These are phyloP conservation scores for Rhagoletis pomonella DNA, from an alignment of 1,140 invertebrate genomes.

Conservation along the genomic window DNA sequence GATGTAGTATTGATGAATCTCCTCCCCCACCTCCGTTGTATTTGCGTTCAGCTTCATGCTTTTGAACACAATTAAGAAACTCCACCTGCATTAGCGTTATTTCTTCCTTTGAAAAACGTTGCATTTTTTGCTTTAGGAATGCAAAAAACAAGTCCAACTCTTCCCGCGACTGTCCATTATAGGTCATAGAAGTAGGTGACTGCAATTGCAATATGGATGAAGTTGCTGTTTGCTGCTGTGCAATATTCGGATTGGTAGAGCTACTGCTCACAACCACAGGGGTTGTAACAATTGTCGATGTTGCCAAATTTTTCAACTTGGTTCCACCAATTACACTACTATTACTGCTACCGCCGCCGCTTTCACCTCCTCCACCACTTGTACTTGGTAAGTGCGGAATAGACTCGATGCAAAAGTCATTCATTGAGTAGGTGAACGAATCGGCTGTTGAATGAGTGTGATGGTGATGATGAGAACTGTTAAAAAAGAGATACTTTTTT, in stretches of 20 bases:
- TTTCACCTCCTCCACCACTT: constrained; percentile 1
- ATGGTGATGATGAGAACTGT: neutral
- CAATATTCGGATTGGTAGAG: constrained; percentile 11
- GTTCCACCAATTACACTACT: constrained; percentile 55
- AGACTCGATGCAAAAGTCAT: constrained; percentile 56
- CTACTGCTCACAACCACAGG: constrained; percentile 36
- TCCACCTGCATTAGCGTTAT: constrained; percentile 72
- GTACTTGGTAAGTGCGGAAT: constrained; percentile 22
- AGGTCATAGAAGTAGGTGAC: neutral
- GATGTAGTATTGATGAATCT: constrained; percentile 35
- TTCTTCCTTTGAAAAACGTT: constrained; percentile 68
- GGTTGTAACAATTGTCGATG: constrained; percentile 54
- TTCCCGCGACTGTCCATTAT: constrained; percentile 61
- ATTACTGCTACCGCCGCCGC: constrained; percentile 40
- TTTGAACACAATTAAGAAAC: constrained; percentile 70
- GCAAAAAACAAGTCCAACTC: constrained; percentile 71
- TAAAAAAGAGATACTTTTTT: constrained; percentile 3
- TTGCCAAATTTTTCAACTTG: constrained; percentile 49
- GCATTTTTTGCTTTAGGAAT: constrained; percentile 72
- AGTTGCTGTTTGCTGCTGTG: constrained; percentile 16
- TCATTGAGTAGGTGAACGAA: constrained; percentile 49
- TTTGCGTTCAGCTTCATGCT: constrained; percentile 61
- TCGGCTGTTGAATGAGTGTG: constrained; percentile 24
- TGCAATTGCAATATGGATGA: constrained; percentile 48
- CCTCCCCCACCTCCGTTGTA: neutral